Evolutionary conservation across 53 echinoderm and acorn worm species (phyloP), one percentile per base, ranked within the genome.

Genomic region (Mesocentrotus franciscanus): DNA sequence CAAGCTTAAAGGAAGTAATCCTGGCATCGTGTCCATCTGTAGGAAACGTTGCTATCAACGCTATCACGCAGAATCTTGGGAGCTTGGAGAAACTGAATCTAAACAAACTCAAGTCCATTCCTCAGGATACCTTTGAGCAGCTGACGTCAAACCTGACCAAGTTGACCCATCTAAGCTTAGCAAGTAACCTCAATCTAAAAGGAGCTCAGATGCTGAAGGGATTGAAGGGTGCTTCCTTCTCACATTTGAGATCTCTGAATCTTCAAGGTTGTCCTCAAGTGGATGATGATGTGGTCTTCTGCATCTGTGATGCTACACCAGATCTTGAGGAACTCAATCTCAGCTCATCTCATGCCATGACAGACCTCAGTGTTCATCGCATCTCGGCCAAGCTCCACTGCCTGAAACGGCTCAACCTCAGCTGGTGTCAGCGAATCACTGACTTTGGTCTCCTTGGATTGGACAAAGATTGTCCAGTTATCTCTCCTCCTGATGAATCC

Each of bases 391-490:
- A 57, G 49, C 92, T 98, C 85, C 96, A 95, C 83, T 70, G 95
- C 68, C 93, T 99, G n/a, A 93, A 58, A 79, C 90, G 91, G 56
- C 97, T 99, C 33, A 95, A 97, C 36, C 95, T 99, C 32, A 97
- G 97, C 39, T 99, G 99, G 99, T 99, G 99, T 92, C 95, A 96
- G 85, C 96, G 97, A 32, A 97, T 99, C 78, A 98, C 98, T 27
- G 99, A 99, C 85, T 97, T 98, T 95, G 99, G 99, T 33, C 83
- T 99, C 22, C 97, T 99, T 4, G 99, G 99, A 66, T 78, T 99
- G 30, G 98, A 97, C 87, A 97, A 98, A 81, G 92, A 98, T 78
- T 96, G 96, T n/a, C 97, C 96, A 29, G 94, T 95, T n/a, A 92
- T 97, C 70, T 89, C 89, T 61, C 92, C 96, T 17, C 95, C 95